phyloP scores from a whole-genome alignment of 2,888 invertebrate genomes.

The Eristalis tenax region DNA sequence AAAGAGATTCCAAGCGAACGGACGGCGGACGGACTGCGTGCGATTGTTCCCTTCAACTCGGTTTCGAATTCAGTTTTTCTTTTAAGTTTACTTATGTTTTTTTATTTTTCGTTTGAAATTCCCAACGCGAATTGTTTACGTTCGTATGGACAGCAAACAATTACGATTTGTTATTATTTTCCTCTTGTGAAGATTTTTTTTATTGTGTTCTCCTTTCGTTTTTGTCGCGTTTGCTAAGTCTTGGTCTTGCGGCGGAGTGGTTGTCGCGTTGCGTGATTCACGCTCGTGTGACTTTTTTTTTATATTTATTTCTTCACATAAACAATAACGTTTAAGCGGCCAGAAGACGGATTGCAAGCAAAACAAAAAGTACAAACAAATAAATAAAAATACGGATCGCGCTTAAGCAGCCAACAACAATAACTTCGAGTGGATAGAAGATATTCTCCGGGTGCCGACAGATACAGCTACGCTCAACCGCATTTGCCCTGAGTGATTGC shows the following conservation, averaged over 20 bases:
- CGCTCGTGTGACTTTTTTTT: constrained; percentile 59
- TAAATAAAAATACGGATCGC: constrained; percentile 36
- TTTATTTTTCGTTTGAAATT: constrained; percentile 76
- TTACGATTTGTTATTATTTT: constrained; percentile 17
- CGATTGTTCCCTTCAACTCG: constrained; percentile 25
- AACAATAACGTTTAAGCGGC: constrained; percentile 40
- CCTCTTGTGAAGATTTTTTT: neutral
- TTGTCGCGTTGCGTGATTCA: constrained; percentile 63
- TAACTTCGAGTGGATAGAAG: constrained; percentile 35
- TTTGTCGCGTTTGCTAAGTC: constrained; percentile 15
- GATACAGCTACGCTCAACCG: constrained; percentile 1
- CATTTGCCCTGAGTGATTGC: constrained; percentile 2
- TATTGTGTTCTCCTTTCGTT: neutral
- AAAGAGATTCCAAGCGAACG: constrained; percentile 63
- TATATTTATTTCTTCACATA: constrained; percentile 42
- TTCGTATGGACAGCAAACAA: constrained; percentile 31
- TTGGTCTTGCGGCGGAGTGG: constrained; percentile 42
- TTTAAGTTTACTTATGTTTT: constrained; percentile 30
- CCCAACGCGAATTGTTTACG: neutral
- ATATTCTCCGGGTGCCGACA: constrained; percentile 34
- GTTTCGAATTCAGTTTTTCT: constrained; percentile 30
- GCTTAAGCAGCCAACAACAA: constrained; percentile 44
- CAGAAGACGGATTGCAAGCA: neutral
- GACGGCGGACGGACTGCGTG: constrained; percentile 45
- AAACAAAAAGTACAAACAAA: constrained; percentile 6